A percentile compares a stretch with the other conserved stretches of the same genome.
Evolutionary conservation across 2,113 vertebrate genomes (phyloP).

Genomic region (Ascaphus truei): DNA sequence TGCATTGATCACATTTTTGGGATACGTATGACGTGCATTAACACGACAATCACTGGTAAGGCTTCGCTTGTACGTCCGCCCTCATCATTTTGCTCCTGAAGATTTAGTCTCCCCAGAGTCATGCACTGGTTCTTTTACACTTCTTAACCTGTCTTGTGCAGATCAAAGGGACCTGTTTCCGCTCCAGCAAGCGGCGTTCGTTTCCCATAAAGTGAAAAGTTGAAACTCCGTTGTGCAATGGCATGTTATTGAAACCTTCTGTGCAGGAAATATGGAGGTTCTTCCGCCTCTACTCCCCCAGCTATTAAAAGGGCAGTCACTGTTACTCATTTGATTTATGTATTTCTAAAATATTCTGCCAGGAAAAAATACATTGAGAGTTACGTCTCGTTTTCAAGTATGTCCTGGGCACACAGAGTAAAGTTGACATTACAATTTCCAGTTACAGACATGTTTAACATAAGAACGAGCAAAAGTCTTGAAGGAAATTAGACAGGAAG

Average conservation of each 20-base stretch:
- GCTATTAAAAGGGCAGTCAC: not conserved
- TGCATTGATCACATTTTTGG: no score
- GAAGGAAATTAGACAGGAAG: no score
- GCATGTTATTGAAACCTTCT: conserved; percentile 40
- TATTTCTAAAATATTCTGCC: no score
- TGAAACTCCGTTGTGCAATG: conserved; percentile 20
- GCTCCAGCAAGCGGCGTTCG: not conserved
- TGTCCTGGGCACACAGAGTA: no score
- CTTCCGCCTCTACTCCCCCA: not conserved
- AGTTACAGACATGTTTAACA: no score
- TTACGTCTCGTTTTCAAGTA: no score
- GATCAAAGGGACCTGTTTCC: conserved; percentile 39
- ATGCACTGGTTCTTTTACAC: not conserved
- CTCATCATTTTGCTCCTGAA: not conserved
- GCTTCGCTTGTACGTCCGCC: not conserved
- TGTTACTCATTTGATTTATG: conserved; percentile 9
- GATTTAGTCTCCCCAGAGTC: conserved; percentile 12
- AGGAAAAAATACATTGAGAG: no score
- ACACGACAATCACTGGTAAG: not conserved
- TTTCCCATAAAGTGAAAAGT: conserved; percentile 31
- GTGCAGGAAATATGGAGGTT: not conserved
- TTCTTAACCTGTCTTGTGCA: not conserved
- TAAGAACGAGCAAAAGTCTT: no score
- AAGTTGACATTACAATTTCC: no score
- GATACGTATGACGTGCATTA: not conserved